Conservation (phyloP, 37 sponge, comb jelly and placozoan genomes). For the Halisarca cf. caerulea region DNA sequence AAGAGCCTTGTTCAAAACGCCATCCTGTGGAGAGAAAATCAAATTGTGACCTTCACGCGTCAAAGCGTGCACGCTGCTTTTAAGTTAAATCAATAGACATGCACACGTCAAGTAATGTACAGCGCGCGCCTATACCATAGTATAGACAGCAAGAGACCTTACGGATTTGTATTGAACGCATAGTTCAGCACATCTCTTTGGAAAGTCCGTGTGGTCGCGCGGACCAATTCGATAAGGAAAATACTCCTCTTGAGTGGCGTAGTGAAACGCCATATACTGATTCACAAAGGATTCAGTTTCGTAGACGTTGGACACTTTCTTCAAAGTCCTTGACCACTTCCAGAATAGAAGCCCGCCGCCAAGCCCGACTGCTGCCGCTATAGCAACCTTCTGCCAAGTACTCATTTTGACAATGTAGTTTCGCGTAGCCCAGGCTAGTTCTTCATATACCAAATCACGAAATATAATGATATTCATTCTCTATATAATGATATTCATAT, state of each 20-base stretch:
- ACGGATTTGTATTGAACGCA: conserved; percentile 65
- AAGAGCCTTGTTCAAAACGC: conserved; percentile 64
- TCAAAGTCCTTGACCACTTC: background rate
- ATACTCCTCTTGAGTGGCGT: conserved; percentile 59
- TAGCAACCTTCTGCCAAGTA: conserved; percentile 14
- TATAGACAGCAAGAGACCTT: conserved; percentile 17
- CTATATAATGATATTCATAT: too few species aligned
- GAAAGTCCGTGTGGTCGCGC: conserved; percentile 69
- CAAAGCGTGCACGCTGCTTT: too few species aligned
- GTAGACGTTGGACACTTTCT: conserved; percentile 43
- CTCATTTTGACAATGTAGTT: too few species aligned
- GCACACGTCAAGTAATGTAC: too few species aligned
- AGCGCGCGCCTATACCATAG: too few species aligned
- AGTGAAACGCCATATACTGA: conserved; percentile 85
- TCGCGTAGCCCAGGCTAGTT: too few species aligned
- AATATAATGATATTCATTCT: too few species aligned
- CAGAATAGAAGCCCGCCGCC: background rate
- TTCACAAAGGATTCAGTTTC: conserved; percentile 59
- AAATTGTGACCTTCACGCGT: too few species aligned
- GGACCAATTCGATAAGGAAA: conserved; percentile 46
- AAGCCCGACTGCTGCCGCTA: background rate
- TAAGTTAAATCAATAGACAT: too few species aligned
- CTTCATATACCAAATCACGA: too few species aligned
- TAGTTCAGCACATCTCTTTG: conserved; percentile 73
- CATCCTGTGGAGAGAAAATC: conserved; percentile 46